Base-by-base conservation (phyloP, 2,888 invertebrate genomes). In the Myopa tessellatipennis region DNA sequence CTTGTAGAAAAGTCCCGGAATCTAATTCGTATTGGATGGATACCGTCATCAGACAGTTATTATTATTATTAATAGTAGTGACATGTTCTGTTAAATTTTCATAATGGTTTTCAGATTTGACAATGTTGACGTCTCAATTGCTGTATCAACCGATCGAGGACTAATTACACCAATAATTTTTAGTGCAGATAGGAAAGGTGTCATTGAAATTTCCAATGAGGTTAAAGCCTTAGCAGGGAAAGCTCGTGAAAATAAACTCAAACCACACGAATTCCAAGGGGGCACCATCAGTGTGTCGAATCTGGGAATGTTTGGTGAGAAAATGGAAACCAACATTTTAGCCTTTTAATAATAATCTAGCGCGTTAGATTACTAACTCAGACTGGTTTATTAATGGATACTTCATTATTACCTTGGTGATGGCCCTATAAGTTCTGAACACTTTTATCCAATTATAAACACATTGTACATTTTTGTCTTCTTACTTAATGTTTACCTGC, bases 11-110 rank as follows among this genome's bases (percentile, higher is more conserved):
- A 88, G 95, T 99, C 76, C 98, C 98, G 0, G 94, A 97, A 85
- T 95, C 95, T 10, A 99, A 99, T 90, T 95, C 97, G 3, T 93
- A 96, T 78, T 99, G 98, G 98, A 93, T 98, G 93, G 98, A 96
- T 76, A 92, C 94, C 7, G 93, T 93, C 84, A 97, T 99, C 85
- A 92, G 98, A 91, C 95, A 98, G 96, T 98, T 90, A 91, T 94
- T 91, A 70, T 77, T 65, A 60, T n/a, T 8, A 38, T 1, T 50
- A 55, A 58, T 55, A 10, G 16, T 10, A 60, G 45, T 10, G 45
- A 6, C 10, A 45, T 10, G 7, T 6, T 45, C 10, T 45, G 45
- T n/a, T 55, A 55, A n/a, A 55, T 55, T 14, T 55, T 55, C 5
- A 55, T 55, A n/a, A 45, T 68, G 12, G n/a, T 65, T 38, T 50